A percentile compares a stretch with the other conserved stretches of the same genome.
phyloP scores from a whole-genome alignment of 2,888 invertebrate species.

The Hermaeophaga mercurialis region DNA sequence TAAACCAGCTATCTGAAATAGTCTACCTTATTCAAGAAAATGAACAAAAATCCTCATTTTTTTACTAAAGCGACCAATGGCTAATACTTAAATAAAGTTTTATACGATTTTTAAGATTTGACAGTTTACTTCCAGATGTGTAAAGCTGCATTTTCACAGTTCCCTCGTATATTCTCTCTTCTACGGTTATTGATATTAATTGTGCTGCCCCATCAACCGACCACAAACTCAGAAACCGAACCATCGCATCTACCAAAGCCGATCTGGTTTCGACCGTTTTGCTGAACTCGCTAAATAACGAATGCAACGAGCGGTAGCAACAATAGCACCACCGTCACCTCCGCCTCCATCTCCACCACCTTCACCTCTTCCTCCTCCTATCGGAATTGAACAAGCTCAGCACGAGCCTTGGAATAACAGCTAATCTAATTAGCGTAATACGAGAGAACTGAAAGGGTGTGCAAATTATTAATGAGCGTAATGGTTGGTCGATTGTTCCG shows the following conservation, averaged over 20 bases:
- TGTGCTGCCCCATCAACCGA: too few species aligned
- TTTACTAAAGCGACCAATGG: too few species aligned
- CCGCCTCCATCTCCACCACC: background rate
- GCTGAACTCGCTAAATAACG: slow-evolving; percentile 13
- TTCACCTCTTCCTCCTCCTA: background rate
- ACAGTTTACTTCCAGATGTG: too few species aligned
- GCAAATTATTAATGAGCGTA: slow-evolving; percentile 50
- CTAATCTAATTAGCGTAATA: slow-evolving; percentile 50
- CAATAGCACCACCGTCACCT: slow-evolving; percentile 7
- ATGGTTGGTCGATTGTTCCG: slow-evolving; percentile 45
- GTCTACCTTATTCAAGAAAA: too few species aligned
- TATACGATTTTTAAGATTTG: too few species aligned
- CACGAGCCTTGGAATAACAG: slow-evolving; percentile 43
- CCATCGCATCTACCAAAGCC: background rate
- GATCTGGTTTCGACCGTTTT: slow-evolving; percentile 12
- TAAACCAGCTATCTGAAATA: too few species aligned
- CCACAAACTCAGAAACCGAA: background rate
- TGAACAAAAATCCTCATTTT: too few species aligned
- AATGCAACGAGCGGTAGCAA: slow-evolving; percentile 13
- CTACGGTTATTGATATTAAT: too few species aligned
- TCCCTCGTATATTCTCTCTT: too few species aligned
- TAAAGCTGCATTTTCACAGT: too few species aligned
- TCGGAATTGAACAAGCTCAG: slow-evolving; percentile 35
- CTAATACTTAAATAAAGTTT: too few species aligned
- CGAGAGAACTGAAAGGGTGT: slow-evolving; percentile 48